Evolutionary conservation across 2,113 vertebrate species (phyloP).

Genomic region (Caretta caretta): DNA sequence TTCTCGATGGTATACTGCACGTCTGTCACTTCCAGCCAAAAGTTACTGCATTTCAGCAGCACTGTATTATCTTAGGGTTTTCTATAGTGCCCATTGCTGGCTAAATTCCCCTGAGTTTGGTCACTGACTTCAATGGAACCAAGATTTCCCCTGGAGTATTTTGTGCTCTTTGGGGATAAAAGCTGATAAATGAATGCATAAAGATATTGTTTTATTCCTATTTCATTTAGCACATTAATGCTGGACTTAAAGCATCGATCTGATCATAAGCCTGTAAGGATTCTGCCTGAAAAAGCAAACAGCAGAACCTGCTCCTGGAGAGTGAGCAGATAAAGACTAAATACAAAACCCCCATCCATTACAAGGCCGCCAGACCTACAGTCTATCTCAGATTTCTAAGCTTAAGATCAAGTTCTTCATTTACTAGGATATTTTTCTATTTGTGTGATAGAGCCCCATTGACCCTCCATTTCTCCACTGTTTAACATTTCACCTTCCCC

Average conservation of each 20-base stretch:
- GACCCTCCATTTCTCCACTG: not conserved
- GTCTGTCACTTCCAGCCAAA: not conserved
- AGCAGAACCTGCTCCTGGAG: not conserved
- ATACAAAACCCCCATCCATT: not conserved
- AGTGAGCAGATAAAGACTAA: not conserved
- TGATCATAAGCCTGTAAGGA: not conserved
- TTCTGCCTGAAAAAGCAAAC: not conserved
- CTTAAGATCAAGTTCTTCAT: conserved; percentile 25
- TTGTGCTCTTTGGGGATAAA: not conserved
- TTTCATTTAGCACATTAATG: not conserved
- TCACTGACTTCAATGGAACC: not conserved
- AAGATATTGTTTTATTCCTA: not conserved
- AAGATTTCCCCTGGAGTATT: not conserved
- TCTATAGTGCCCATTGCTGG: not conserved
- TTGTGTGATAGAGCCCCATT: not conserved
- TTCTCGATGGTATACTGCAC: not conserved
- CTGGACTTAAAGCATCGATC: not conserved
- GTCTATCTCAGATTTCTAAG: conserved; percentile 11
- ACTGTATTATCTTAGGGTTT: not conserved
- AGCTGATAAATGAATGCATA: not conserved
- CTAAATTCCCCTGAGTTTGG: not conserved
- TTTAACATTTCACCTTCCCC: conserved; percentile 5
- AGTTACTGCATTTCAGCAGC: not conserved
- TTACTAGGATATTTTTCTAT: conserved; percentile 27
- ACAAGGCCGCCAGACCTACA: not conserved